phyloP scores from a whole-genome alignment of 64 coral and sea anemone genomes.

The Montipora efflorescens region DNA sequence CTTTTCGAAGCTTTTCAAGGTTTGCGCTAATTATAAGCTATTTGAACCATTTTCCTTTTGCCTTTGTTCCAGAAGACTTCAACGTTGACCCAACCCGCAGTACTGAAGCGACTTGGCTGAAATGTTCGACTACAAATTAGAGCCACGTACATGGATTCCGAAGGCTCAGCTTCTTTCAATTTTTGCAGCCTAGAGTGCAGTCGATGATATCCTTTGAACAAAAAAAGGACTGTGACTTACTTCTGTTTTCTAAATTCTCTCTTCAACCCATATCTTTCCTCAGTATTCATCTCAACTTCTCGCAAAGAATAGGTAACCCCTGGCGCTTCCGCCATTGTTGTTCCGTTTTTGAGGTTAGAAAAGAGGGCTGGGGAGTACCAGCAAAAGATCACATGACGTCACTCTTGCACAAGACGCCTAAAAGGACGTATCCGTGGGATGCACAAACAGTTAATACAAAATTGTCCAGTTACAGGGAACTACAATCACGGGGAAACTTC shows the following conservation, averaged over 20 bases:
- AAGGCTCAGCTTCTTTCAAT: background rate
- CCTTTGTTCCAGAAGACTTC: no score
- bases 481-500: no score
- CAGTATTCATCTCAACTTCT: conserved; percentile 33
- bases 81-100: background rate
- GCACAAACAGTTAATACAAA: no score
- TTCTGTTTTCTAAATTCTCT: conserved; percentile 40
- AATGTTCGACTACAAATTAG: background rate
- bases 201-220: background rate
- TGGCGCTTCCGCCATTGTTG: conserved; percentile 63
- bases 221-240: conserved; percentile 8
- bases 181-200: background rate
- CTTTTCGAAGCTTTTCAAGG: no score
- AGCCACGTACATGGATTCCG: no score
- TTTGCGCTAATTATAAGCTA: background rate
- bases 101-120: background rate
- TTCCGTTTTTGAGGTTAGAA: background rate
- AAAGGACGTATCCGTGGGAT: no score
- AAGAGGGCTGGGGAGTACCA: conserved; percentile 7
- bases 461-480: no score
- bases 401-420: background rate
- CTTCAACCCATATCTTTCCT: conserved; percentile 50
- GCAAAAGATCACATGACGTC: conserved; percentile 19
- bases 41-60: no score
- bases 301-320: conserved; percentile 11